Base-by-base conservation (phyloP, 2,113 vertebrate genomes). In the Calyptommatus sinebrachiatus region DNA sequence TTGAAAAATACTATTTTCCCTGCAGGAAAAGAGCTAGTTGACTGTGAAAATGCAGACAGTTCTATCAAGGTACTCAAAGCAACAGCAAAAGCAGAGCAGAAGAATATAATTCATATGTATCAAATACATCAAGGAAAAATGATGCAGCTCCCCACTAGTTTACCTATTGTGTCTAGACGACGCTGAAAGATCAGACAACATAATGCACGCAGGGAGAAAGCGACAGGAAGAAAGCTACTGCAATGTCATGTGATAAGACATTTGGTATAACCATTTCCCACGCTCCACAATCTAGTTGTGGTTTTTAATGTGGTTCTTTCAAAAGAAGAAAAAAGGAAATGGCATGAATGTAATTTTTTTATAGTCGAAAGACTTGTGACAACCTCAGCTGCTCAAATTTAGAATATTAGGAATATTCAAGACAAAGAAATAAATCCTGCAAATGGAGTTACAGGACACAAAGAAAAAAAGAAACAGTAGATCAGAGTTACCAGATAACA, bases 321-420 rank as follows among this genome's bases (percentile, higher is more conserved):
- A 75, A 71, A 0, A 5, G 60, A 71, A 22, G 16, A 77, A 73
- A 1, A 7, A 62, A 68, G 18, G 16, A 75, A 22, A n/a, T 12
- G 20, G 45, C 22, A 61, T 0, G 0, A 0, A 2, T 71, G 61
- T 18, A 76, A 14, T 0, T 1, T 0, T 53, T 60, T 14, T 41
- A 10, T 12, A 61, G 35, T 18, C 41, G 70, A 53, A 67, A 57
- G 16, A 73, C 53, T 41, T 68, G 72, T 6, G 3, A 0, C 8
- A 31, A 61, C 60, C 60, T 6, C 7, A 24, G 8, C 61, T 26
- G 53, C 53, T 50, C 53, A 72, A 79, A 5, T 22, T 24, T 65
- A 72, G 10, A 72, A n/a, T 29, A 20, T 62, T 29, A 72, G 46
- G 5, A 20, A 29, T 68, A n/a, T 16, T 41, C 26, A 29, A 20